Percentiles rank a stretch among this genome's conserved stretches.
Conservation (phyloP, 2,113 vertebrate genomes). For the Chrysemys picta region DNA sequence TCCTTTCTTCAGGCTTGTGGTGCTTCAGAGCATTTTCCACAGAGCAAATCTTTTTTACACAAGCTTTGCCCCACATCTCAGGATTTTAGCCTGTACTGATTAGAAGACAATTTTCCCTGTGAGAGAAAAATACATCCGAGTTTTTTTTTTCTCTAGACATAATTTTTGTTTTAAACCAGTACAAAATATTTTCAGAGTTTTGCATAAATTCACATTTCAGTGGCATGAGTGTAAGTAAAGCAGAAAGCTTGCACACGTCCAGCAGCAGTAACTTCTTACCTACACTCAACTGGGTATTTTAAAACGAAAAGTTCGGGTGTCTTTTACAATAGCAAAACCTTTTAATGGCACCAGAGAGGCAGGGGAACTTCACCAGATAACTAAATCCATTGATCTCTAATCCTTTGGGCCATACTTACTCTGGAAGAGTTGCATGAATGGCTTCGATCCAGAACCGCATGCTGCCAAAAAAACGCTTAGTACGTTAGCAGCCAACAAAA, state of each 20-base stretch:
- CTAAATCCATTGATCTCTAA: constrained; percentile 75
- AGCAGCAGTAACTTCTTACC: background rate
- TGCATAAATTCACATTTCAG: background rate
- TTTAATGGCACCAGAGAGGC: constrained; percentile 74
- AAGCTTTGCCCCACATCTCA: constrained; percentile 8
- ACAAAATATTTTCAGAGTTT: background rate
- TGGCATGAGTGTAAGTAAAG: background rate
- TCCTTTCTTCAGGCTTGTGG: constrained; percentile 9
- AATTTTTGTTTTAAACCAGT: background rate
- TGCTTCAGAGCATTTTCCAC: background rate
- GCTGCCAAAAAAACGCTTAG: constrained; percentile 85
- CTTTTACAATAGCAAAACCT: constrained; percentile 73
- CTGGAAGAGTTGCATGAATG: constrained; percentile 79
- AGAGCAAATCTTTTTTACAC: background rate
- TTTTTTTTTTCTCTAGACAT: background rate
- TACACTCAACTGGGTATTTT: constrained; percentile 14
- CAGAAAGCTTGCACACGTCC: background rate
- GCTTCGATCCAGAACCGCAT: constrained; percentile 74
- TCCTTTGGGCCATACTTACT: constrained; percentile 75
- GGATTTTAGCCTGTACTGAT: constrained; percentile 36
- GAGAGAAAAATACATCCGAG: background rate
- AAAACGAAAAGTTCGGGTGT: constrained; percentile 51
- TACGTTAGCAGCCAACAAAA: constrained; percentile 85
- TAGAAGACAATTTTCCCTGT: constrained; percentile 35
- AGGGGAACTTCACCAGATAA: constrained; percentile 76